Conservation (phyloP, 2,797 vertebrate genomes). For the Sternarchorhynchus goeldii region DNA sequence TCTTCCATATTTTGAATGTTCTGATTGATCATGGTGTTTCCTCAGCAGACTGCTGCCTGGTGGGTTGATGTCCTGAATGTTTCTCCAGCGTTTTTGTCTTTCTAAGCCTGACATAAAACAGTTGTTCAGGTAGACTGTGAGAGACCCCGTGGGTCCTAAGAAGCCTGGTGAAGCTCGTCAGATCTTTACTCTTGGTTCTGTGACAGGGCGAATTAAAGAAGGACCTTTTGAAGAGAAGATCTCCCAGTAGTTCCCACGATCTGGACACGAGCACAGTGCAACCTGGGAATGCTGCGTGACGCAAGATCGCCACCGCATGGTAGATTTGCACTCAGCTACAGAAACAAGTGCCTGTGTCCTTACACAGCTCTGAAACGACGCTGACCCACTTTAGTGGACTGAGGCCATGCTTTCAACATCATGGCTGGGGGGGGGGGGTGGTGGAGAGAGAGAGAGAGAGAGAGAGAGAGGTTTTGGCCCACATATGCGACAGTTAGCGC, state of each 20-base stretch:
- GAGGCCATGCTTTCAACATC: constrained; percentile 29
- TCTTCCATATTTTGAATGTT: constrained; percentile 32
- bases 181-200: background rate
- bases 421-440: background rate
- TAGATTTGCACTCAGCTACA: constrained; percentile 2
- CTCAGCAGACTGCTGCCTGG: constrained; percentile 21
- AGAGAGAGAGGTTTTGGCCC: constrained; percentile 33
- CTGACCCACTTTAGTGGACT: constrained; percentile 49
- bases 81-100: constrained; percentile 34
- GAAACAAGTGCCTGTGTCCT: constrained; percentile 18
- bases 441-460: background rate
- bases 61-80: constrained; percentile 30
- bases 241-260: constrained; percentile 10
- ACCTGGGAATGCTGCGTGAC: constrained; percentile 20
- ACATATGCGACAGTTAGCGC: constrained; percentile 40
- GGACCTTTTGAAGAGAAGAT: background rate
- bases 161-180: background rate
- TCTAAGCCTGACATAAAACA: background rate
- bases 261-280: background rate
- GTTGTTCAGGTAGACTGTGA: background rate
- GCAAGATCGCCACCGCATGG: constrained; percentile 20
- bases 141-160: background rate
- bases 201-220: constrained; percentile 19
- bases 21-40: constrained; percentile 16
- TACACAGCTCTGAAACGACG: constrained; percentile 21